These are phyloP conservation scores for Istiophorus platypterus DNA, from an alignment of 2,113 vertebrate species.

Conservation along the genomic window DNA sequence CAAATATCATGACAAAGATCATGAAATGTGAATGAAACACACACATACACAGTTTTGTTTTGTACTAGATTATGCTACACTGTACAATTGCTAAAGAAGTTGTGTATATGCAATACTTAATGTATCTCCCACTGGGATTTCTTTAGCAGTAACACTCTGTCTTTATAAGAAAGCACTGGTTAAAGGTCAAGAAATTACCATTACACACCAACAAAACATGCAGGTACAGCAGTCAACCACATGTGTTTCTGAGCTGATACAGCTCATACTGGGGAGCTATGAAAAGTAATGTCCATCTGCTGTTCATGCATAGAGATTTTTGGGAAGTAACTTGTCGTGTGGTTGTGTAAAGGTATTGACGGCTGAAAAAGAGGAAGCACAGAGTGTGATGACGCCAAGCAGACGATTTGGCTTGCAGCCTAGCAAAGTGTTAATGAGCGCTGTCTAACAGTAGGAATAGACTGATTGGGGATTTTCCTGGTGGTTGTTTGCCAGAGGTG, in stretches of 20 bases:
- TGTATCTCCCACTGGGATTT: background rate
- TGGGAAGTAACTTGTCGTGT: slow-evolving; percentile 61
- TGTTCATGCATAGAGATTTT: slow-evolving; percentile 22
- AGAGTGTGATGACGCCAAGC: slow-evolving; percentile 36
- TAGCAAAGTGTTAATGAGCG: background rate
- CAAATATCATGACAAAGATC: background rate
- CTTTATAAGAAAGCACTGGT: slow-evolving; percentile 3
- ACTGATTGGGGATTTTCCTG: slow-evolving; percentile 33
- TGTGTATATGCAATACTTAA: background rate
- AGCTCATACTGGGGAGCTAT: slow-evolving; percentile 41
- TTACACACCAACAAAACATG: background rate
- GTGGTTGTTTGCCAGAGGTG: slow-evolving; percentile 17
- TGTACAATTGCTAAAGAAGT: background rate
- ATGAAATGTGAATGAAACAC: background rate
- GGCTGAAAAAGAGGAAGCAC: slow-evolving; percentile 59
- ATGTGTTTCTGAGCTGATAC: background rate
- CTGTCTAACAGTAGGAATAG: slow-evolving; percentile 15
- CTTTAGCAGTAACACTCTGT: background rate
- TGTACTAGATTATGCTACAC: background rate
- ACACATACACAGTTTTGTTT: background rate
- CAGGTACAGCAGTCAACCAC: background rate
- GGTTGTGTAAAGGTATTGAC: slow-evolving; percentile 27
- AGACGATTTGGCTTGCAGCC: slow-evolving; percentile 11
- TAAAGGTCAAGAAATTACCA: slow-evolving; percentile 20
- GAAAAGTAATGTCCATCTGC: background rate